Conservation (phyloP, 2,888 invertebrate genomes). For the Thelaira solivaga region DNA sequence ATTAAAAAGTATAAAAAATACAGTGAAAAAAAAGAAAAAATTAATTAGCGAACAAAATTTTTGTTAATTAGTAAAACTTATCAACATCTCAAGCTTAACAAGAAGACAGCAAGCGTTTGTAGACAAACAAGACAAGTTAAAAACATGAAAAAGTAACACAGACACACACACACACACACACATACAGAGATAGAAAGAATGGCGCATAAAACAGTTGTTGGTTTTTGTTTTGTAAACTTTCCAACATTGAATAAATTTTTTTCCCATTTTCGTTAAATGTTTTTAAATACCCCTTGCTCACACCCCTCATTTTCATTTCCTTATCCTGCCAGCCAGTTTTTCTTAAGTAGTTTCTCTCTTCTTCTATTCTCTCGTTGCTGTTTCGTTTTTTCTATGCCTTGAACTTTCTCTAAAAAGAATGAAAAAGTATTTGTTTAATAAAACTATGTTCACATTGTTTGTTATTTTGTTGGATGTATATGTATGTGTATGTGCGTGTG, state of each 20-base stretch:
- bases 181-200: conserved; percentile 2
- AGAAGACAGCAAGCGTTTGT: conserved; percentile 42
- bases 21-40: conserved; percentile 17
- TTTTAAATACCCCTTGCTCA: conserved; percentile 4
- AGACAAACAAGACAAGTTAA: conserved; percentile 34
- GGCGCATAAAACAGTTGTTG: background rate
- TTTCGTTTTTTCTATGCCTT: background rate
- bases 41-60: conserved; percentile 62
- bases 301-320: too few species aligned
- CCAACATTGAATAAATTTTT: conserved; percentile 25
- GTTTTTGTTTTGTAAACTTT: background rate
- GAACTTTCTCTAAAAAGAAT: conserved; percentile 32
- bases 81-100: conserved; percentile 59
- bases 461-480: conserved; percentile 3
- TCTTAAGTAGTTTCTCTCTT: background rate
- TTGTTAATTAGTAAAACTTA: conserved; percentile 63
- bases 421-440: conserved; percentile 33
- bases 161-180: background rate
- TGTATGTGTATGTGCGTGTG: too few species aligned
- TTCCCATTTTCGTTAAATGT: conserved; percentile 26
- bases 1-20: conserved; percentile 15
- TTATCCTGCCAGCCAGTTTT: too few species aligned
- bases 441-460: conserved; percentile 47
- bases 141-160: conserved; percentile 7
- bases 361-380: too few species aligned